Conservation (phyloP, 2,113 vertebrate genomes). For the Sapajus apella region DNA sequence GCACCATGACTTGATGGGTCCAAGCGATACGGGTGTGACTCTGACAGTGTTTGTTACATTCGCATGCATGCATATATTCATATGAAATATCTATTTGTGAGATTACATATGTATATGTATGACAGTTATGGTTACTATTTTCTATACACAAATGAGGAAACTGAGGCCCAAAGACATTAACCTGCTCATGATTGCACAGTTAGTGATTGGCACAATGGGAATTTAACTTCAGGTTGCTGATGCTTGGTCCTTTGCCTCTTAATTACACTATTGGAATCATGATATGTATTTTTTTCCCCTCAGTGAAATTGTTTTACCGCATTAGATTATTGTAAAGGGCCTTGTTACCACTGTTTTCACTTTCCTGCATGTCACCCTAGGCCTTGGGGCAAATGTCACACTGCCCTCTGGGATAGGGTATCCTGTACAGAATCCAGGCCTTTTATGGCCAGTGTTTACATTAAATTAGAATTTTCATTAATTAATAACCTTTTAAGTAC, state of each 20-base stretch:
- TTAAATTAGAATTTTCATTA: constrained; percentile 51
- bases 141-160: not conserved
- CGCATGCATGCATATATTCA: not conserved
- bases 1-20: not conserved
- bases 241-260: not conserved
- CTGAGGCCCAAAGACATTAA: not conserved
- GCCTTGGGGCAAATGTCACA: constrained; percentile 55
- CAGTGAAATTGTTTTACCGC: not conserved
- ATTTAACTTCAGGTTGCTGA: not conserved
- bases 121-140: not conserved
- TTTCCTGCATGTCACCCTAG: not conserved
- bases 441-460: constrained; percentile 48
- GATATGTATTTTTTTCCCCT: not conserved
- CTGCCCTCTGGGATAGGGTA: not conserved
- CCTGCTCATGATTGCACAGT: not conserved
- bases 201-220: not conserved
- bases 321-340: not conserved
- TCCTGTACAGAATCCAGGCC: not conserved
- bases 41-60: not conserved
- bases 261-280: not conserved
- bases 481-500: constrained; percentile 73
- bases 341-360: not conserved
- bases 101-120: not conserved
- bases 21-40: not conserved
- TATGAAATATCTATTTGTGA: not conserved